phyloP scores from a whole-genome alignment of 2,113 vertebrate genomes.

The Myxocyprinus asiaticus region DNA sequence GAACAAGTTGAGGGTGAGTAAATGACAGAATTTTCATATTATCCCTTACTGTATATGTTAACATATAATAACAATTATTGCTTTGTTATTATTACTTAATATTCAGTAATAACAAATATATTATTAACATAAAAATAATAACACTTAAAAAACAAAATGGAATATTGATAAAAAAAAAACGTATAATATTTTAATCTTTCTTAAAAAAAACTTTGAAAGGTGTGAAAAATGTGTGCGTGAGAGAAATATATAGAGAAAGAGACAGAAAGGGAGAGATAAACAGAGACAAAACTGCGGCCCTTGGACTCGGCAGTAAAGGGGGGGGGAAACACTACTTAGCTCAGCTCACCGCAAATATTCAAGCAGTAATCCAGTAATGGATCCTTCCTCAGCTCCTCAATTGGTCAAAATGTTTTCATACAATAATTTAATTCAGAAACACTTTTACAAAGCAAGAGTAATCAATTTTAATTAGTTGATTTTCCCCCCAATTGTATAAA shows the following conservation, averaged over 20 bases:
- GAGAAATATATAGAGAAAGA: conserved; percentile 53
- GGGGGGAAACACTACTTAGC: conserved; percentile 73
- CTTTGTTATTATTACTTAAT: not conserved
- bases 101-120: too few species aligned
- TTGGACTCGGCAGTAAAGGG: conserved; percentile 62
- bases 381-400: conserved; percentile 81
- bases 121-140: too few species aligned
- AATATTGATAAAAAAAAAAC: too few species aligned
- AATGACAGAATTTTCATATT: too few species aligned
- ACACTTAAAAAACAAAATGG: too few species aligned
- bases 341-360: conserved; percentile 75
- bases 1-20: too few species aligned
- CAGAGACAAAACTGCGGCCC: conserved; percentile 73
- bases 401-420: conserved; percentile 87
- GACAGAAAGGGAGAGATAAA: conserved; percentile 70
- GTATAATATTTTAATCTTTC: not conserved
- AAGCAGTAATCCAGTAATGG: conserved; percentile 84
- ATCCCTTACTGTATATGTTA: too few species aligned
- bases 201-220: not conserved
- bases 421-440: conserved; percentile 87
- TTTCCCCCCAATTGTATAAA: conserved; percentile 76
- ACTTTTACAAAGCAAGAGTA: conserved; percentile 85
- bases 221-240: conserved; percentile 33
- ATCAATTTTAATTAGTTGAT: conserved; percentile 88
- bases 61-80: too few species aligned